phyloP scores from a whole-genome alignment of 1,140 invertebrate genomes.

The Vanessa tameamea region DNA sequence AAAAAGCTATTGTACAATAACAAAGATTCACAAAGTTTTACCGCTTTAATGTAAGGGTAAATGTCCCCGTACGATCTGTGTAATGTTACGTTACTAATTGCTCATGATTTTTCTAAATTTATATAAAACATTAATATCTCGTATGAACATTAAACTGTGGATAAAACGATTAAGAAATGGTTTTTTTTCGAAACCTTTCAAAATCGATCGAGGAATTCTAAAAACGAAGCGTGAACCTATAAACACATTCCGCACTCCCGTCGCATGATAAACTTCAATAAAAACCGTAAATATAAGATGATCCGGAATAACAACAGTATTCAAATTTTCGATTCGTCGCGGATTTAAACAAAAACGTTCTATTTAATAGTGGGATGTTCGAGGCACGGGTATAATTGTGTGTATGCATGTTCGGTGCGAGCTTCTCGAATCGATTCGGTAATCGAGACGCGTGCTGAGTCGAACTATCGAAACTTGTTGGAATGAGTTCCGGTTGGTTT shows the following conservation, averaged over 20 bases:
- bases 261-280: slow-evolving; percentile 70
- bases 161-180: slow-evolving; percentile 6
- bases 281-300: slow-evolving; percentile 69
- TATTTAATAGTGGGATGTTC: slow-evolving; percentile 75
- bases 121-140: slow-evolving; percentile 8
- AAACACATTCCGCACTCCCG: slow-evolving; percentile 69
- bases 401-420: slow-evolving; percentile 54
- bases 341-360: slow-evolving; percentile 79
- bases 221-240: slow-evolving; percentile 65
- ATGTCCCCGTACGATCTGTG: slow-evolving; percentile 36
- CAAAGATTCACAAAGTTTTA: slow-evolving; percentile 62
- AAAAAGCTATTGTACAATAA: slow-evolving; percentile 61
- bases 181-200: slow-evolving; percentile 16
- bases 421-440: slow-evolving; percentile 70
- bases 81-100: slow-evolving; percentile 64
- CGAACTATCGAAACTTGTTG: slow-evolving; percentile 12
- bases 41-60: slow-evolving; percentile 50
- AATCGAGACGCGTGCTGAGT: slow-evolving; percentile 37
- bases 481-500: slow-evolving; percentile 37
- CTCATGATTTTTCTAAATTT: slow-evolving; percentile 26
- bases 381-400: slow-evolving; percentile 46
- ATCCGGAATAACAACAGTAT: slow-evolving; percentile 72
- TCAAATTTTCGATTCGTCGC: slow-evolving; percentile 76
- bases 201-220: slow-evolving; percentile 29
- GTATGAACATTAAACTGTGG: neutral